Conservation (phyloP, 2,888 invertebrate species). For the Orgyia antiqua region DNA sequence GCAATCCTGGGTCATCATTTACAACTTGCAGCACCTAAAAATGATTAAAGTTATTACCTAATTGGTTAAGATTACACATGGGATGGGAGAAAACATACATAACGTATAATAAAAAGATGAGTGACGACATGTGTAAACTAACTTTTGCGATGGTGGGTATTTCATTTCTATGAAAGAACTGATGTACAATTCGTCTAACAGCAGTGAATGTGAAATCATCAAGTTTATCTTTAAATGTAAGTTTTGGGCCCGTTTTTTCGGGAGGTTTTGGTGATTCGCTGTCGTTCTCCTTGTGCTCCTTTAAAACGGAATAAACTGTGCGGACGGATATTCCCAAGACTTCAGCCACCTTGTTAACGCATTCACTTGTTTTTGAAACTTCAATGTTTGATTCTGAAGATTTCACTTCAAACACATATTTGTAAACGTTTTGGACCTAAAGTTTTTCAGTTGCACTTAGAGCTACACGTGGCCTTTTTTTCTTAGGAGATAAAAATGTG, state of each 20-base stretch:
- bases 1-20: conserved; percentile 17
- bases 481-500: neutral
- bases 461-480: neutral
- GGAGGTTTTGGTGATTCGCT: conserved; percentile 9
- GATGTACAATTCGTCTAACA: conserved; percentile 23
- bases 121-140: conserved; percentile 12
- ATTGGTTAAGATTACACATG: too few relatives aligned
- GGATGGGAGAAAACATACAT: too few relatives aligned
- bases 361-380: conserved; percentile 14
- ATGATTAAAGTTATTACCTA: too few relatives aligned
- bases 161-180: conserved; percentile 25
- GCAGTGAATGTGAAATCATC: conserved; percentile 25
- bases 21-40: conserved; percentile 21
- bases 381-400: too few relatives aligned
- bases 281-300: neutral
- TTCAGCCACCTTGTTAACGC: too few relatives aligned
- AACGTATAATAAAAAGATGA: too few relatives aligned
- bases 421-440: conserved; percentile 19
- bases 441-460: conserved; percentile 17
- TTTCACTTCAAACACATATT: conserved; percentile 2
- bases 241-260: conserved; percentile 18
- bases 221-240: conserved; percentile 25
- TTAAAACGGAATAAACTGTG: neutral
- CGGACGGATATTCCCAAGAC: conserved; percentile 16
- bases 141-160: conserved; percentile 20